A percentile compares a stretch with the other conserved stretches of the same genome.
These are phyloP conservation scores for Chouioia cunea DNA, from an alignment of 2,888 invertebrate species.

Conservation along the genomic window DNA sequence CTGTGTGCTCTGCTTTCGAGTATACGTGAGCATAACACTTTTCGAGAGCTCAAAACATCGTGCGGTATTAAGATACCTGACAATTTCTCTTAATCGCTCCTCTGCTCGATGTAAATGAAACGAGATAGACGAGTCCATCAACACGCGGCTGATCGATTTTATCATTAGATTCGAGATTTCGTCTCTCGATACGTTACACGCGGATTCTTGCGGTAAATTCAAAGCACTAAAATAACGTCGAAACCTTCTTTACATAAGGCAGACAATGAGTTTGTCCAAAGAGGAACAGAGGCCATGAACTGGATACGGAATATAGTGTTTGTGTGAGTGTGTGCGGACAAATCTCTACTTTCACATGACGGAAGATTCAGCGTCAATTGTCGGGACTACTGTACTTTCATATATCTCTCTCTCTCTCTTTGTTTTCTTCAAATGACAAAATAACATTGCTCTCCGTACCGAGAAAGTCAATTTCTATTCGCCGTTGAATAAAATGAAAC, in stretches of 20 bases:
- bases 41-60: neutral
- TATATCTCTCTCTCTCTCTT: conserved; percentile 38
- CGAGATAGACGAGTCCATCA: too few relatives aligned
- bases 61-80: conserved; percentile 8
- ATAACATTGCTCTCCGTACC: too few relatives aligned
- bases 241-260: neutral
- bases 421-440: neutral
- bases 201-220: too few relatives aligned
- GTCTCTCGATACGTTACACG: too few relatives aligned
- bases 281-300: conserved; percentile 46
- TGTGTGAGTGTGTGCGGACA: conserved; percentile 8
- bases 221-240: too few relatives aligned
- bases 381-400: conserved; percentile 44
- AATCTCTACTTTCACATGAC: conserved; percentile 51
- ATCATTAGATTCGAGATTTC: too few relatives aligned
- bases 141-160: too few relatives aligned
- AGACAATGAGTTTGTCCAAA: conserved; percentile 25
- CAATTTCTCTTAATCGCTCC: too few relatives aligned
- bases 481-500: too few relatives aligned
- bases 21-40: neutral
- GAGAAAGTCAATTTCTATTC: too few relatives aligned
- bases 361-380: conserved; percentile 46
- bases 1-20: neutral
- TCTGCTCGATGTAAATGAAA: too few relatives aligned
- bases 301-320: conserved; percentile 29